Evolutionary conservation across 2,113 vertebrate genomes (phyloP), one percentile per base, ranked within the genome.

Genomic region (Gallinago paraguaiae): DNA sequence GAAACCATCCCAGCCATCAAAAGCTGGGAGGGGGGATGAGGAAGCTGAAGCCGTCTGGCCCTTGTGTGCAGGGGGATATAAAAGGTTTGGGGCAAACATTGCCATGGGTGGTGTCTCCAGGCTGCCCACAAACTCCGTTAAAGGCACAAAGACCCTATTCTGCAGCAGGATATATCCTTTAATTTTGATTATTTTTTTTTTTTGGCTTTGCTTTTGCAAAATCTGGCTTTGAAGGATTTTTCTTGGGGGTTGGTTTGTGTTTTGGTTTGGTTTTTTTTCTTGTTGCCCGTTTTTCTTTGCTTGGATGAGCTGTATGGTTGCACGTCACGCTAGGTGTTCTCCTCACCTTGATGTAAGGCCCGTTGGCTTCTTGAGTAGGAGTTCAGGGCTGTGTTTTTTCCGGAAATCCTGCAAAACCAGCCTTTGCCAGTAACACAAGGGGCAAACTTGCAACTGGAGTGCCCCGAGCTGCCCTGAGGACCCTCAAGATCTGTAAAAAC

Each of bases 311-410:
- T 45, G 27, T 10, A 28, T 43, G 31, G 51, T 23, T 86, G 50
- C 39, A 41, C 3, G 2, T 71, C 43, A 6, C 11, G 23, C 12
- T 74, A 2, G 5, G 30, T 33, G 24, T 60, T 78, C 68, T 46
- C 17, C 33, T 54, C 22, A 28, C 46, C 27, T 72, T 12, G 17
- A 9, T 39, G 8, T 14, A 17, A 11, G 16, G 20, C 53, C 19
- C 25, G 8, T 39, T 60, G 0, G 1, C 10, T 51, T 60, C 41
- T 37, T 0, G 1, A 51, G 6, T n/a, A 23, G 8, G 35, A 11
- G 17, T 23, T 39, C 3, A 8, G 25, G 27, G 25, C 1, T 4
- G 6, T 11, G 5, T 72, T 94, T 54, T 50, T 27, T 33, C 28
- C 6, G 27, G 30, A 64, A 7, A 57, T 69, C 33, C 13, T 28